Conservation (phyloP, 2,113 vertebrate species). For the Solenodon paradoxus region DNA sequence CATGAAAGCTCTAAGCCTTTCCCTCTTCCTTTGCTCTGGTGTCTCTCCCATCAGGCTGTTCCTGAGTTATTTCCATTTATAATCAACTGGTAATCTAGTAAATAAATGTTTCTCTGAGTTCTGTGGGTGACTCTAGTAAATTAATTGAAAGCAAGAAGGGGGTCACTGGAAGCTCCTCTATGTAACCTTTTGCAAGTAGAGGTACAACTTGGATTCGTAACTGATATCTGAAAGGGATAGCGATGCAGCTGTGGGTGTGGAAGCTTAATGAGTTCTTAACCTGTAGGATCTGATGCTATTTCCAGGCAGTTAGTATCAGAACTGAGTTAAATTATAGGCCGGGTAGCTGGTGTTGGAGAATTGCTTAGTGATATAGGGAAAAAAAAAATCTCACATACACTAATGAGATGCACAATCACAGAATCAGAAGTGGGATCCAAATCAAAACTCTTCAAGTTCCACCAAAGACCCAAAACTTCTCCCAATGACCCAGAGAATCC, state of each 20-base stretch:
- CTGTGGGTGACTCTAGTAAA: neutral
- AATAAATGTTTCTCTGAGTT: neutral
- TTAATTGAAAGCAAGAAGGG: neutral
- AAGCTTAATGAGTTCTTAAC: neutral
- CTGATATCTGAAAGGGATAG: neutral
- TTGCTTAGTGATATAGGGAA: neutral
- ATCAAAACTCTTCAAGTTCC: neutral
- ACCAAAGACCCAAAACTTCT: neutral
- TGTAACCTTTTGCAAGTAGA: neutral
- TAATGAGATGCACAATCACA: neutral
- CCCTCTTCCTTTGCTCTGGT: neutral
- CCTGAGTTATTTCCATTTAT: neutral
- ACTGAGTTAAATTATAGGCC: neutral
- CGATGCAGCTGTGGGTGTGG: neutral
- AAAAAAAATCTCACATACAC: neutral
- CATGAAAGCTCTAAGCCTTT: neutral
- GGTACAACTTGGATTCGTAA: neutral
- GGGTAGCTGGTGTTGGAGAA: neutral
- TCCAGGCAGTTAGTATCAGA: neutral
- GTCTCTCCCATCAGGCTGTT: neutral
- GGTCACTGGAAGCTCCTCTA: neutral
- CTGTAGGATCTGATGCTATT: neutral
- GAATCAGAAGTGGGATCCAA: neutral
- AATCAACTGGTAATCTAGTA: neutral
- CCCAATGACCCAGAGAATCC: neutral